Conservation (phyloP, 2,113 vertebrate genomes). For the Emydocephalus ijimae region DNA sequence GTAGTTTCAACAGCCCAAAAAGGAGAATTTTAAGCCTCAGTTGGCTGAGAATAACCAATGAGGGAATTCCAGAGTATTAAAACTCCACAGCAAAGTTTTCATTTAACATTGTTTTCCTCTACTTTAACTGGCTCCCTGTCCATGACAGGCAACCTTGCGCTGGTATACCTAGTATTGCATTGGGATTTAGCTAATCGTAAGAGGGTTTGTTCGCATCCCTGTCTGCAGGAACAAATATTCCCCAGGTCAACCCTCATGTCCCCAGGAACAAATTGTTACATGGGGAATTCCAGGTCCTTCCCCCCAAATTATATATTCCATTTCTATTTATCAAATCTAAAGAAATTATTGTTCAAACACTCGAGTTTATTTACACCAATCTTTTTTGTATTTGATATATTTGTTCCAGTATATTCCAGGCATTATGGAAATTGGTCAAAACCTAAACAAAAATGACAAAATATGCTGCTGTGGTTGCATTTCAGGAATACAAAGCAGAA, state of each 20-base stretch:
- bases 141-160: background rate
- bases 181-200: background rate
- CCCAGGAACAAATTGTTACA: background rate
- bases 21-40: background rate
- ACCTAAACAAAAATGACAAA: background rate
- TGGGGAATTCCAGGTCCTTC: background rate
- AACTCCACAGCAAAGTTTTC: background rate
- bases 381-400: background rate
- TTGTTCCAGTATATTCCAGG: background rate
- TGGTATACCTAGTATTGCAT: background rate
- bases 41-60: background rate
- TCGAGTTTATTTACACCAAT: background rate
- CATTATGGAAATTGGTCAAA: background rate
- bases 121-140: background rate
- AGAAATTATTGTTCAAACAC: background rate
- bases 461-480: background rate
- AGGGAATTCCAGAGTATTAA: background rate
- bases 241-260: background rate
- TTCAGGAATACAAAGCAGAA: background rate
- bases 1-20: background rate
- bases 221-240: background rate
- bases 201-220: background rate
- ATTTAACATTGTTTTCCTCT: background rate
- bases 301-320: background rate
- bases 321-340: background rate